Percentiles rank a stretch among this genome's conserved stretches.
phyloP scores from a whole-genome alignment of 1,140 invertebrate genomes.

The Portunus trituberculatus region DNA sequence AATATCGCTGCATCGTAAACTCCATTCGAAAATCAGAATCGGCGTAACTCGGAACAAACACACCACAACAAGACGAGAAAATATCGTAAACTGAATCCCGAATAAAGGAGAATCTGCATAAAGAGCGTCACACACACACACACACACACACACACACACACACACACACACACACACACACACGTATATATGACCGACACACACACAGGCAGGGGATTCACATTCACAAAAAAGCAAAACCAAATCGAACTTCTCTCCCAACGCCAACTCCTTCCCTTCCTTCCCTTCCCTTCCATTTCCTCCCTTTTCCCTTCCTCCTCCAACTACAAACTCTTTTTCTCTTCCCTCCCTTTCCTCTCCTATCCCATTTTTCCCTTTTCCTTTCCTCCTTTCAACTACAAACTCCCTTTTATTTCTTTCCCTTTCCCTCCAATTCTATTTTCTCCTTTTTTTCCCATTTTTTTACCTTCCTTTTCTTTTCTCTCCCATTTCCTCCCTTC shows the following conservation, averaged over 20 bases:
- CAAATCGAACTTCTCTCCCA: neutral
- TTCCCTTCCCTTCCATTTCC: neutral
- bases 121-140: neutral
- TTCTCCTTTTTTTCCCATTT: no score
- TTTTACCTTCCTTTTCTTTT: no score
- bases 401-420: neutral
- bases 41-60: no score
- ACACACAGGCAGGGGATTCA: no score
- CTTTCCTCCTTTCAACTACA: neutral
- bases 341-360: neutral
- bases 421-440: neutral
- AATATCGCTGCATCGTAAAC: no score
- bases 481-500: no score
- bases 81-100: no score
- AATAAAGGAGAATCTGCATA: no score
- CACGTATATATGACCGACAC: no score
- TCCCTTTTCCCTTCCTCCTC: neutral
- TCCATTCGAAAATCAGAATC: no score
- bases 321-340: neutral
- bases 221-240: neutral
- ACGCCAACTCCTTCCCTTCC: neutral
- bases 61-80: no score
- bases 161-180: neutral
- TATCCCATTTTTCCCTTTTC: neutral
- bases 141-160: neutral